Conservation (phyloP, 1,140 invertebrate genomes). For the Homarus americanus region DNA sequence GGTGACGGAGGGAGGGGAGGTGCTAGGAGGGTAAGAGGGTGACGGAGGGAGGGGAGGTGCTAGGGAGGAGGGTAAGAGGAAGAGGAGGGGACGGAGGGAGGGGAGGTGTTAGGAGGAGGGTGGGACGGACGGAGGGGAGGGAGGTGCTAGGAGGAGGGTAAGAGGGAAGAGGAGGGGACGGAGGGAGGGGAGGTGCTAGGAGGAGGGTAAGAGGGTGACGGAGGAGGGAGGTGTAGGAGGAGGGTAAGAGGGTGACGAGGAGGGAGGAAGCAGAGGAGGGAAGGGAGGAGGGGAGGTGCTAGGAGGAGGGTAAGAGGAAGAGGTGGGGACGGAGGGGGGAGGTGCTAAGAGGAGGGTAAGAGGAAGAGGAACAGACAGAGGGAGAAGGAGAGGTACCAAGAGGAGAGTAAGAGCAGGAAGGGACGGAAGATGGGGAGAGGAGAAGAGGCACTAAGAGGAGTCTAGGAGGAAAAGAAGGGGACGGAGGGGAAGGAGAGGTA, state of each 20-base stretch:
- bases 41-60: too few relatives aligned
- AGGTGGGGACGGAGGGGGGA: neutral
- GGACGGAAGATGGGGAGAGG: neutral
- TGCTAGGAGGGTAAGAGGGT: too few relatives aligned
- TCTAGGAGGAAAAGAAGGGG: neutral
- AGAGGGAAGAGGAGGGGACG: too few relatives aligned
- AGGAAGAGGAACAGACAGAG: neutral
- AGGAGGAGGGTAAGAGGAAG: neutral
- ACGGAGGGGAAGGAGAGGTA: neutral
- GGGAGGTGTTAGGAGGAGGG: too few relatives aligned
- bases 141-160: neutral
- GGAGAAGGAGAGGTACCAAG: neutral
- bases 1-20: neutral
- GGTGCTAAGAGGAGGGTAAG: neutral
- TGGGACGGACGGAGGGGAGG: too few relatives aligned
- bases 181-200: neutral
- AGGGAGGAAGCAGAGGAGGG: neutral
- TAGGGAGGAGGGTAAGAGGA: neutral
- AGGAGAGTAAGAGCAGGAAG: neutral
- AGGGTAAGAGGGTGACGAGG: neutral
- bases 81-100: neutral
- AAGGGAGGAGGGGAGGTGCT: neutral
- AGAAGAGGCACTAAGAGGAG: too few relatives aligned
- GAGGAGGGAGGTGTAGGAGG: neutral
- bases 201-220: neutral